Evolutionary conservation across 1,140 invertebrate species (phyloP), one percentile per base, ranked within the genome.

Genomic region (Meloidogyne chitwoodi): DNA sequence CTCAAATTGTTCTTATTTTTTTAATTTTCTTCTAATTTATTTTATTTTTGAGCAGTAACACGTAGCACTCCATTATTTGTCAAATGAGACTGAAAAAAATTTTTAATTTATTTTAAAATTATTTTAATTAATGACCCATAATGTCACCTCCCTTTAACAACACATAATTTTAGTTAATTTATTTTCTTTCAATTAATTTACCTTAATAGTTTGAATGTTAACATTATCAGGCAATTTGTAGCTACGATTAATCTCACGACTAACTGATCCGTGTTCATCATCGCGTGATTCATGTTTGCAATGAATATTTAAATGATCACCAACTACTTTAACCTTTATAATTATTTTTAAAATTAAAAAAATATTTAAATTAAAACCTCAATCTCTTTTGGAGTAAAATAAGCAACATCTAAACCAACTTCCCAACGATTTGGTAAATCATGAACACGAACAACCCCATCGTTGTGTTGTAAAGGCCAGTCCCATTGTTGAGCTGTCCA

Each of bases 401-500:
- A 86, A 34, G 83, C 81, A 48, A 76, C 85, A 71, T 86, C 84
- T 44, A 86, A 75, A 63, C 85, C 85, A 64, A 86, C 84, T 74
- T 85, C 81, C 78, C 83, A 86, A 63, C 86, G 86, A n/a, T 87
- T 84, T 14, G 27, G n/a, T 24, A 77, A 81, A 77, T 86, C 84
- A 41, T 74, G 66, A 48, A 85, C 77, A 29, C 83, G 77, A 19
- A 83, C 82, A 67, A 83, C 81, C n/a, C 82, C 82, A 29, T 73
- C 71, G 24, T 73, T 73, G 24, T 73, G 71, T 34, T 73, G 56
- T 34, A 73, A 34, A 16, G 71, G 71, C 71, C 71, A 73, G 56
- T 73, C 71, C 71, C 71, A 73, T 27, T 73, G 71, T 73, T 73
- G 71, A 0, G 38, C 71, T 29, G 34, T 73, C 71, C 71, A 73